Evolutionary conservation across 2,888 invertebrate genomes (phyloP).

Genomic region (Glaucopsyche alexis): DNA sequence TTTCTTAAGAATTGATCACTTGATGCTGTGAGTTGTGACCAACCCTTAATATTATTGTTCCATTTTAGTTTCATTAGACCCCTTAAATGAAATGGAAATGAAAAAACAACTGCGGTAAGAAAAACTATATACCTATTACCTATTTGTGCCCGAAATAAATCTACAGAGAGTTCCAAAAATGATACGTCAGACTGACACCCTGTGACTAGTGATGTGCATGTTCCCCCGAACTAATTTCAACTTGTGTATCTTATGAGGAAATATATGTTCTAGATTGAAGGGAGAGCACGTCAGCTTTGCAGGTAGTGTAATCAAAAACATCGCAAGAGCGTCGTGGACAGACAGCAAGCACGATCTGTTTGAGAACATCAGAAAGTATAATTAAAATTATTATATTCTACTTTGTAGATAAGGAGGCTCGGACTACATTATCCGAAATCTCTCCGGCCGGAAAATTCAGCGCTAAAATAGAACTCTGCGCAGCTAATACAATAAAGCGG

Average conservation of each 20-base stretch:
- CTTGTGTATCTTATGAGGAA: too few relatives aligned
- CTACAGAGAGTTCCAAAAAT: background rate
- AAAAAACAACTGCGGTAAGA: constrained; percentile 55
- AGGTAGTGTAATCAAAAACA: constrained; percentile 52
- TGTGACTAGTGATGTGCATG: too few relatives aligned
- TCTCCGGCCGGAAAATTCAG: too few relatives aligned
- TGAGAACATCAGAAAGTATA: constrained; percentile 46
- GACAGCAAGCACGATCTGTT: constrained; percentile 48
- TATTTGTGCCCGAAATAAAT: background rate
- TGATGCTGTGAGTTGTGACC: background rate
- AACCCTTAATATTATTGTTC: background rate
- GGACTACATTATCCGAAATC: too few relatives aligned
- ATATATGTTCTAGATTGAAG: constrained; percentile 47
- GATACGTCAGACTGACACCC: too few relatives aligned
- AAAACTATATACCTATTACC: background rate
- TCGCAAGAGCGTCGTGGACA: constrained; percentile 46
- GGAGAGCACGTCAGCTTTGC: constrained; percentile 62
- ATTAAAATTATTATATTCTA: background rate
- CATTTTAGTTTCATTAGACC: constrained; percentile 49
- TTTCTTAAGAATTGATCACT: background rate
- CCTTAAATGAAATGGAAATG: constrained; percentile 57
- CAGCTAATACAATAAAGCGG: too few relatives aligned
- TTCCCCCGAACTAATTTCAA: too few relatives aligned
- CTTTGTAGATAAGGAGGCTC: background rate
- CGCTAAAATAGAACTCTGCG: too few relatives aligned